Base-by-base conservation (phyloP, 2,797 vertebrate species). In the Sebastes trivittatus region DNA sequence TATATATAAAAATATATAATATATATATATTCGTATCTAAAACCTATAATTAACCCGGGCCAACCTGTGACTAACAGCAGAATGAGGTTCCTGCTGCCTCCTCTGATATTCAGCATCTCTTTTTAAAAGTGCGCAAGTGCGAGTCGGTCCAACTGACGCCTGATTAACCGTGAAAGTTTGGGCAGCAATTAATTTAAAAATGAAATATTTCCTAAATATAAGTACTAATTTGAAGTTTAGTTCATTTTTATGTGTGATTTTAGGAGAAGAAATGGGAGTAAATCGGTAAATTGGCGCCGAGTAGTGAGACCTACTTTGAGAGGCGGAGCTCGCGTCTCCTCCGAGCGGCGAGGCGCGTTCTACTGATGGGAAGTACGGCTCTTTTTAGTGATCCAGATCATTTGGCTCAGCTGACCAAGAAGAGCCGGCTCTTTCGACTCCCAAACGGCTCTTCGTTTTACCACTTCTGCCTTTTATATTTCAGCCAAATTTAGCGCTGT, bases 281-380 rank as follows among this genome's bases (percentile, higher is more conserved):
- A 87, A 91, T 25, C 2, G 7, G 49, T 14, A 38, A 38, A 38
- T 9, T 11, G n/a, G 32, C 32, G 77, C 64, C 34, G 58, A 68
- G 86, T 23, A 79, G 75, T 2, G 89, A 90, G 92, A 91, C 92
- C 93, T 92, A 94, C 56, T 93, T 95, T 88, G 86, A 94, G 93
- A 95, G 95, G 95, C 94, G 95, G 95, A 93, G 94, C 92, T 90
- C 72, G 71, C 23, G 16, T 30, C 16, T 60, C 63, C 60, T 63
- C 72, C 81, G 73, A 71, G 90, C 91, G 88, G 90, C 30, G 93
- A 92, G 89, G 92, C 94, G 94, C 92, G 94, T 93, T 94, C 93
- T 13, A 36, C 34, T 36, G 34, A 36, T 36, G 34, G 34, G 34
- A 36, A 36, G 34, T 36, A 1, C 11, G 34, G 34, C 34, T 36